Evolutionary conservation across 2,888 invertebrate species (phyloP), one percentile per base, ranked within the genome.

Genomic region (Keiferia lycopersicella): DNA sequence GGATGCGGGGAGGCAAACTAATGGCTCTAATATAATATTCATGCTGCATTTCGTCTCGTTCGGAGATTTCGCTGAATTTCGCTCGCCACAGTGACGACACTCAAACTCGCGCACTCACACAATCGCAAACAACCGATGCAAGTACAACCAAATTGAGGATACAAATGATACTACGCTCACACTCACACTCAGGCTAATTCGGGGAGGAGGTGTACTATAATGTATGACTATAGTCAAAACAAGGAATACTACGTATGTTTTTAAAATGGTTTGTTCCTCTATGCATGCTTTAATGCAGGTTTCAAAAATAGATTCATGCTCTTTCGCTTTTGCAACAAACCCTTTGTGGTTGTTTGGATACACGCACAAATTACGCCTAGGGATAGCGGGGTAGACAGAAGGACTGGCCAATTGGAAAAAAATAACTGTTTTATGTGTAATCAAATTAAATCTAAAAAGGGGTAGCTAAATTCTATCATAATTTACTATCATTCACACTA

Each of bases 121-220:
- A 77, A 85, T 80, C 85, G 87, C 87, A 88, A 87, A 84, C 87
- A 83, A 83, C 73, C 79, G 16, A 30, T 71, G 70, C 79, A 83
- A 89, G 88, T 90, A 89, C 89, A 89, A 89, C 87, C 90, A 88
- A 88, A 87, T 88, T 83, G 84, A 83, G 77, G 74, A 67, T 72
- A 53, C 30, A 20, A 51, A 57, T 22, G 51, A 41, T 14, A 58
- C 7, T 39, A 20, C 30, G 34, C 18, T 34, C 56, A n/a, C 56
- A 56, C 56, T 56, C 56, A 56, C 56, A 34, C 56, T 34, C 16
- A 56, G 1, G 11, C 12, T n/a, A 56, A 8, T 34, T 1, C n/a
- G 26, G 12, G 14, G n/a, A n/a, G 11, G 51, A 53, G 22, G 16
- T 6, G 26, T 34, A 34, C n/a, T 14, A 22, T n/a, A n/a, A n/a